Conservation (phyloP, 2,888 invertebrate genomes). For the Anaspis maculata region DNA sequence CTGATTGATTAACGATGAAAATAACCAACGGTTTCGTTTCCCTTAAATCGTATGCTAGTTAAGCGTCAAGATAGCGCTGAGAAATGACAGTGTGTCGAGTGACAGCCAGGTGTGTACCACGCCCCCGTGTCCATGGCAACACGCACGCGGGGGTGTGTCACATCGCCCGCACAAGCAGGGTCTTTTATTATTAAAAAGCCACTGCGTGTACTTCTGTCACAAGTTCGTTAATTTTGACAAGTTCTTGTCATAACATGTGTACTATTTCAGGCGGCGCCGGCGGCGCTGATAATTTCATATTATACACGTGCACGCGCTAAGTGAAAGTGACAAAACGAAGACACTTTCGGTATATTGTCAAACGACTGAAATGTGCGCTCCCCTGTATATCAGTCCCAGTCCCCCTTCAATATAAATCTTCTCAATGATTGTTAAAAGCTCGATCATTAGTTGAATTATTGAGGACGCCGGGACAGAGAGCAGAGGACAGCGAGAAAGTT, state of each 20-base stretch:
- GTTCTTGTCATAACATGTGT: constrained; percentile 39
- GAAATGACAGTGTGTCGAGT: constrained; percentile 28
- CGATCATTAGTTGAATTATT: no score
- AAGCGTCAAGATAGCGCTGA: constrained; percentile 20
- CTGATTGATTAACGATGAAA: constrained; percentile 11
- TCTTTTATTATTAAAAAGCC: constrained; percentile 34
- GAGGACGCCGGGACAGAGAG: no score
- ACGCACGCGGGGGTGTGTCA: constrained; percentile 35
- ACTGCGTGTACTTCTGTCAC: constrained; percentile 32
- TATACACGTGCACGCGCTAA: no score
- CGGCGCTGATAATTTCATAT: no score
- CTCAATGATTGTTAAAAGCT: no score
- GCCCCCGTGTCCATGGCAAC: constrained; percentile 37
- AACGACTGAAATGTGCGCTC: no score
- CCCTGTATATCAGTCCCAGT: no score
- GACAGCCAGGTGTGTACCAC: constrained; percentile 36
- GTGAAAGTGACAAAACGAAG: not conserved
- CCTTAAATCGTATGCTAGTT: constrained; percentile 11
- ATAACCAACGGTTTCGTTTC: constrained; percentile 9
- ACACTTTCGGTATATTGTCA: not conserved
- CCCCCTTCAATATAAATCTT: no score
- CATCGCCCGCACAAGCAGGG: constrained; percentile 29
- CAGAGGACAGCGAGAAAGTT: no score
- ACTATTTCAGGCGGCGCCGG: constrained; percentile 13
- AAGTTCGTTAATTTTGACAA: constrained; percentile 38